Evolutionary conservation across 2,113 vertebrate species (phyloP).

Genomic region (Onychorhynchus coronatus): DNA sequence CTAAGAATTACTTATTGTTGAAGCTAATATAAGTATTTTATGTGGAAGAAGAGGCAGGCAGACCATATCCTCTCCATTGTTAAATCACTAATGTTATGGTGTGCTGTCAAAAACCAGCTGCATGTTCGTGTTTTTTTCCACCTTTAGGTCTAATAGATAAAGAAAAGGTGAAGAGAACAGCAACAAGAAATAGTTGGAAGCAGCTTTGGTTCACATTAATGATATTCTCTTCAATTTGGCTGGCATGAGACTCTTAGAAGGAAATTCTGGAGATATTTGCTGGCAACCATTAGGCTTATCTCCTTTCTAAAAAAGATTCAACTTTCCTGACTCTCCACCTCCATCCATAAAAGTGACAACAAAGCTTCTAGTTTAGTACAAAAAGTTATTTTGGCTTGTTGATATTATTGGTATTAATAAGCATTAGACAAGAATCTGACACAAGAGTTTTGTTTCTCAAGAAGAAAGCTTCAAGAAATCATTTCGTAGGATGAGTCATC

Average conservation of each 20-base stretch:
- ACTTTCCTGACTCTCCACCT: accelerated
- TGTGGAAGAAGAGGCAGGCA: background rate
- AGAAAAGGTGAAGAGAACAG: slow-evolving; percentile 9
- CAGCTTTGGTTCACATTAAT: background rate
- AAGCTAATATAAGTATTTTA: slow-evolving; percentile 23
- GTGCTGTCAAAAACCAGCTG: background rate
- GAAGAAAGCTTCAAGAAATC: background rate
- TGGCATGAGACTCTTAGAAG: background rate
- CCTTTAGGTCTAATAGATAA: background rate
- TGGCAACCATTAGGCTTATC: background rate
- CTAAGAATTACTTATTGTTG: background rate
- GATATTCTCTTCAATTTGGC: background rate
- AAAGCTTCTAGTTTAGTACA: background rate
- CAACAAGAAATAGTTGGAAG: background rate
- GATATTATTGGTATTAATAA: background rate
- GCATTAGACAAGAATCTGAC: background rate
- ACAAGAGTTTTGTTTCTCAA: background rate
- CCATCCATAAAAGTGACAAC: background rate
- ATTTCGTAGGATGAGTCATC: background rate
- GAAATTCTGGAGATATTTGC: background rate
- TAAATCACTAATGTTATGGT: background rate
- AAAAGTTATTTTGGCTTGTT: background rate
- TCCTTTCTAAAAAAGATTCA: background rate
- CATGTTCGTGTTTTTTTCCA: accelerated
- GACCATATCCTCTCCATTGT: background rate